Percentiles rank a stretch among this genome's conserved stretches.
Conservation (phyloP, 2,888 invertebrate genomes). For the Diaphora mendica region DNA sequence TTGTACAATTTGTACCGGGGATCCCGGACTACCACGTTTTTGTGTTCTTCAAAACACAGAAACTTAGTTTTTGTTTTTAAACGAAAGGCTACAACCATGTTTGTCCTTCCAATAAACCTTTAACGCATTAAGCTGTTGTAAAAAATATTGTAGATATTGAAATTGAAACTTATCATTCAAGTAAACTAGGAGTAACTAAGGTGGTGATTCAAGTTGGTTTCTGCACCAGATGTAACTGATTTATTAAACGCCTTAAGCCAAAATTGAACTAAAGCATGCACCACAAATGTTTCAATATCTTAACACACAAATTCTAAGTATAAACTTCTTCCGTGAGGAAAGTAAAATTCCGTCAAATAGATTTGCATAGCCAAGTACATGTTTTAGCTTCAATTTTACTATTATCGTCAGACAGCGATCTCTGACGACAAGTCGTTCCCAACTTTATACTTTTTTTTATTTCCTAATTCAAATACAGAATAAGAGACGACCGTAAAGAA, state of each 20-base stretch:
- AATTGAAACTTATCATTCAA: too few species aligned
- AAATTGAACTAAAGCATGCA: not conserved
- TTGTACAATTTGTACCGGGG: too few species aligned
- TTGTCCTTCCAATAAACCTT: too few species aligned
- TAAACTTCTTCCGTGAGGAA: not conserved
- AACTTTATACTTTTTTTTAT: slow-evolving; percentile 44
- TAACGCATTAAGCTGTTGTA: too few species aligned
- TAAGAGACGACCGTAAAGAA: slow-evolving; percentile 36
- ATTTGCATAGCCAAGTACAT: slow-evolving; percentile 21
- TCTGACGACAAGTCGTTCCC: slow-evolving; percentile 34
- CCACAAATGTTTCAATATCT: not conserved
- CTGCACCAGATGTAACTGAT: too few species aligned
- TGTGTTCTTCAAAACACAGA: too few species aligned
- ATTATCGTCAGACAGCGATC: slow-evolving; percentile 28
- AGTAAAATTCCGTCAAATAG: not conserved
- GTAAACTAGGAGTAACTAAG: too few species aligned
- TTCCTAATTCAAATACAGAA: slow-evolving; percentile 36
- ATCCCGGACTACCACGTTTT: not conserved
- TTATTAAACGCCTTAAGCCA: too few species aligned
- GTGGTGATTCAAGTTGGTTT: too few species aligned
- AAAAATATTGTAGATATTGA: too few species aligned
- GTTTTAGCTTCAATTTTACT: slow-evolving; percentile 31
- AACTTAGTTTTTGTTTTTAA: too few species aligned
- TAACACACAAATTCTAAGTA: not conserved
- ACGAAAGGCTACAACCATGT: too few species aligned